Conservation (phyloP, 1,140 invertebrate genomes). For the Plodia interpunctella region DNA sequence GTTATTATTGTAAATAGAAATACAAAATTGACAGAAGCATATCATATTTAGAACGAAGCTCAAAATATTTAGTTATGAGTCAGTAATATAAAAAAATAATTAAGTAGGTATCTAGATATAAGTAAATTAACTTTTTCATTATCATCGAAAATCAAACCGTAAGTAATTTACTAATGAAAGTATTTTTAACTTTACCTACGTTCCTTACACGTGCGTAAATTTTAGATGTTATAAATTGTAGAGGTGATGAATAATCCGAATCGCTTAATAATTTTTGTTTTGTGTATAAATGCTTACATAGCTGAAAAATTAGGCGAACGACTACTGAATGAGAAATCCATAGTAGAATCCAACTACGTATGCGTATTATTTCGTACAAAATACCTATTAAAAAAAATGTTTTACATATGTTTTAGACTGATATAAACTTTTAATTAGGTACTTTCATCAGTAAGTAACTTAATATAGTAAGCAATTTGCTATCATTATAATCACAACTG, state of each 20-base stretch:
- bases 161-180: constrained; percentile 17
- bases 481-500: not conserved
- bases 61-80: constrained; percentile 36
- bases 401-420: not conserved
- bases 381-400: too few species aligned
- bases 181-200: not conserved
- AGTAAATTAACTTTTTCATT: constrained; percentile 26
- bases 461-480: not conserved
- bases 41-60: constrained; percentile 52
- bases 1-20: constrained; percentile 53
- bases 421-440: too few species aligned
- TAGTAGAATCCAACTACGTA: too few species aligned
- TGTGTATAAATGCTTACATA: too few species aligned
- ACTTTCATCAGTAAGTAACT: not conserved
- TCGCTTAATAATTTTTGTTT: too few species aligned
- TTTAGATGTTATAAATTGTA: too few species aligned
- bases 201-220: too few species aligned
- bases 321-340: too few species aligned
- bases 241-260: too few species aligned
- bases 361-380: too few species aligned
- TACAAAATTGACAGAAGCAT: constrained; percentile 44
- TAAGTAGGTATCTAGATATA: too few species aligned
- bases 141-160: not conserved
- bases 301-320: too few species aligned
- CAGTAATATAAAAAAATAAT: constrained; percentile 4